phyloP scores from a whole-genome alignment of 2,113 vertebrate genomes.

The Peromyscus leucopus region DNA sequence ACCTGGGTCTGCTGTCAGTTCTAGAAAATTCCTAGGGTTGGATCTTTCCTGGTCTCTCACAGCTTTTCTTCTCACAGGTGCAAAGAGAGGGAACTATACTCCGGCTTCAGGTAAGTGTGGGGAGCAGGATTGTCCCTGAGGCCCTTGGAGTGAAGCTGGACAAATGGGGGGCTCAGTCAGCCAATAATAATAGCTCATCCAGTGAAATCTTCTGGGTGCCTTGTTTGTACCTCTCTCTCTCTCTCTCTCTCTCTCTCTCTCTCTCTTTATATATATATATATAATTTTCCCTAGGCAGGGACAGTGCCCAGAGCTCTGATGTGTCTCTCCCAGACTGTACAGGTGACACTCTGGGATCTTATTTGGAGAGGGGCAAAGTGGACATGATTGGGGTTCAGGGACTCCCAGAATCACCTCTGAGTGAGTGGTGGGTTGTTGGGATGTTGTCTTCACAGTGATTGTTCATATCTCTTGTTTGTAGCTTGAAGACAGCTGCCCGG shows the following conservation, averaged over 20 bases:
- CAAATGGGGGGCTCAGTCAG: too few species aligned
- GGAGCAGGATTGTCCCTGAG: too few species aligned
- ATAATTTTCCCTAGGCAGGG: too few species aligned
- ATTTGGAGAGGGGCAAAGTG: rapidly evolving
- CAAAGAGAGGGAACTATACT: background rate
- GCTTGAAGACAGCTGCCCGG: background rate
- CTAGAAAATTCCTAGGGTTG: background rate
- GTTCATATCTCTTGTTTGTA: background rate
- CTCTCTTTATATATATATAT: too few species aligned
- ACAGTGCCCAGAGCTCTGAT: background rate
- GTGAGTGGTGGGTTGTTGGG: background rate
- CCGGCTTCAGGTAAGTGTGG: background rate
- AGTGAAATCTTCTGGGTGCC: background rate
- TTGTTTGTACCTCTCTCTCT: too few species aligned
- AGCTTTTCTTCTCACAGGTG: background rate
- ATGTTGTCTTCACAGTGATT: background rate
- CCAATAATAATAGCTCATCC: too few species aligned
- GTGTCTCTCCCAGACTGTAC: rapidly evolving
- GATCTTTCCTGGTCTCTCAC: background rate
- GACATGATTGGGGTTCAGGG: background rate
- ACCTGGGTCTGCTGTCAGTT: background rate
- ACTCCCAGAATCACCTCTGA: background rate
- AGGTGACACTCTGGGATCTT: background rate
- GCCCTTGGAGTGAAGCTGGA: background rate
- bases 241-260: too few species aligned